Conservation (phyloP, 2,113 vertebrate species). For the Crotalus tigris region DNA sequence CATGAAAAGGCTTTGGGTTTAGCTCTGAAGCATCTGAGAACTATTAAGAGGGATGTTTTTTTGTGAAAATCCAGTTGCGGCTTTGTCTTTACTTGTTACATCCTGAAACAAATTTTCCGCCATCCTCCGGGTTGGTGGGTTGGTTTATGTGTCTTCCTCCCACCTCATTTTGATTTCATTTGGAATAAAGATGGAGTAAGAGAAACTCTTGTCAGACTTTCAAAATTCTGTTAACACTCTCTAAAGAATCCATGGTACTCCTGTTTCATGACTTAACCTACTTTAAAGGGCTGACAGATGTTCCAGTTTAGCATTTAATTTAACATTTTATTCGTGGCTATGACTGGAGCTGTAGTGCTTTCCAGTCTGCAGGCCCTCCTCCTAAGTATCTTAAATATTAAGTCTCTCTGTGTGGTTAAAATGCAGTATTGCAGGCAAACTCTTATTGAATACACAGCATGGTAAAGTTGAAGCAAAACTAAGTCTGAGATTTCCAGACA, state of each 20-base stretch:
- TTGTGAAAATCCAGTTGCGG: slow-evolving; percentile 18
- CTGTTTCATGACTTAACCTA: too few species aligned
- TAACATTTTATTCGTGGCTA: neutral
- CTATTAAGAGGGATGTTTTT: slow-evolving; percentile 32
- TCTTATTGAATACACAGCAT: too few species aligned
- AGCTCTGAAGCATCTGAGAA: slow-evolving; percentile 38
- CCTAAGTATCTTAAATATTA: neutral
- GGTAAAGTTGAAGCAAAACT: too few species aligned
- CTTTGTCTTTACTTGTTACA: neutral
- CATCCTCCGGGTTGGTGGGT: neutral
- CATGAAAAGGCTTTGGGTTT: slow-evolving; percentile 42
- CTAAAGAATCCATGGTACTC: too few species aligned
- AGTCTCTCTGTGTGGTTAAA: neutral
- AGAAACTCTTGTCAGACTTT: too few species aligned
- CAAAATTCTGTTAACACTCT: too few species aligned
- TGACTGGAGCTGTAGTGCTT: neutral
- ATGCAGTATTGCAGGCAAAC: too few species aligned
- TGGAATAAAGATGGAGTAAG: too few species aligned
- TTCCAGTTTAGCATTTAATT: neutral
- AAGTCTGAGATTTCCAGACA: too few species aligned
- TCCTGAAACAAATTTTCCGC: neutral
- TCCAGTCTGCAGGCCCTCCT: neutral
- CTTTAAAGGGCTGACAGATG: neutral
- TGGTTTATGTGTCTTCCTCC: too few species aligned
- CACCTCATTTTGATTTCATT: too few species aligned